phyloP scores from a whole-genome alignment of 2,888 invertebrate genomes.

The Peribatodes rhomboidaria region DNA sequence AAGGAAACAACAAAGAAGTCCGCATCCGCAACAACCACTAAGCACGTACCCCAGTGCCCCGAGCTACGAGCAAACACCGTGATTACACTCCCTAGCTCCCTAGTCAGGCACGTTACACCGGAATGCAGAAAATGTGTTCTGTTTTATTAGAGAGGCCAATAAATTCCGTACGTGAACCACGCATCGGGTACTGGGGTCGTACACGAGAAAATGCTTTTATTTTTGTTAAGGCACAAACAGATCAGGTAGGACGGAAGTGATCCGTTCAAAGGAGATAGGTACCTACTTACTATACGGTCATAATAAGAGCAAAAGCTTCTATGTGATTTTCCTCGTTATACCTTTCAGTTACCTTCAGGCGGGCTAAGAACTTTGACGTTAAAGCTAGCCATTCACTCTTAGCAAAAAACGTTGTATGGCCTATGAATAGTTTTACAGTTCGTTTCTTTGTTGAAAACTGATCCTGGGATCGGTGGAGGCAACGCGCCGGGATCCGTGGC shows the following conservation, averaged over 20 bases:
- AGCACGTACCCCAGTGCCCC: conserved; percentile 42
- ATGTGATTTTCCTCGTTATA: no score
- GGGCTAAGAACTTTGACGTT: no score
- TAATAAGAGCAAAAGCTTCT: no score
- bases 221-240: conserved; percentile 9
- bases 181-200: conserved; percentile 53
- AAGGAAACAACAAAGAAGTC: conserved; percentile 14
- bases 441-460: no score
- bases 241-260: not conserved
- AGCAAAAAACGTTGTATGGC: no score
- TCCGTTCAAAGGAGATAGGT: no score
- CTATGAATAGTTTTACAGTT: no score
- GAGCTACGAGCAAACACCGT: conserved; percentile 54
- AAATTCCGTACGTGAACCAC: conserved; percentile 78
- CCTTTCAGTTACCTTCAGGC: no score
- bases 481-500: no score
- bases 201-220: conserved; percentile 16
- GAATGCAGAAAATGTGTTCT: conserved; percentile 80
- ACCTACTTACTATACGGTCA: no score
- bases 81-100: conserved; percentile 50
- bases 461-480: no score
- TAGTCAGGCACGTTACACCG: conserved; percentile 56
- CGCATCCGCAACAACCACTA: not conserved
- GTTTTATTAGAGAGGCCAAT: conserved; percentile 79
- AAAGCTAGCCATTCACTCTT: no score